Evolutionary conservation across 1,140 invertebrate species (phyloP).

Genomic region (Mycetomoellerius zeteki): DNA sequence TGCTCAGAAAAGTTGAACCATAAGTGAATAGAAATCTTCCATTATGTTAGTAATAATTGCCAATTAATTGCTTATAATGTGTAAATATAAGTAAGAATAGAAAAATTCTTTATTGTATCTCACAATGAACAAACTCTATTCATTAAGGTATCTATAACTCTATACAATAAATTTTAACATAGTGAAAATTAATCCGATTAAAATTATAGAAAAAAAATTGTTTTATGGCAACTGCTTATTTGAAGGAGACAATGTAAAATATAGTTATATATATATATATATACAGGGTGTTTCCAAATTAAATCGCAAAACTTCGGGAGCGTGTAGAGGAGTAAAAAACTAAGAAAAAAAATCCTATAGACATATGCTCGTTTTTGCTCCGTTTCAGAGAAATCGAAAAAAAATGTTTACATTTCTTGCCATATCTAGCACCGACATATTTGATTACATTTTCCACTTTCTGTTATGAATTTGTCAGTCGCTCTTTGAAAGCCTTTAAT

Average conservation of each 20-base stretch:
- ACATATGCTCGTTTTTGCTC: no score
- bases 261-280: constrained; percentile 9
- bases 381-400: no score
- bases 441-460: no score
- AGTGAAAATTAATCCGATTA: constrained; percentile 1
- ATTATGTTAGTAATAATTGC: constrained; percentile 65
- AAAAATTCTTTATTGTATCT: constrained; percentile 25
- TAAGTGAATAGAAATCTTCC: constrained; percentile 24
- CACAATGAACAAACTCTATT: constrained; percentile 39
- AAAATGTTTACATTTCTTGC: no score
- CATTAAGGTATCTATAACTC: neutral
- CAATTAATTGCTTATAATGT: constrained; percentile 59
- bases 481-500: no score
- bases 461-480: no score
- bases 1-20: neutral
- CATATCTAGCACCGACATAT: no score
- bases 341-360: no score
- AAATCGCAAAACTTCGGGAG: no score
- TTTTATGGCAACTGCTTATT: constrained; percentile 29
- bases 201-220: constrained; percentile 6
- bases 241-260: constrained; percentile 32
- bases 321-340: no score
- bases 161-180: neutral
- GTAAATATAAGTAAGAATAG: constrained; percentile 66
- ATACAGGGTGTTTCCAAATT: no score